Evolutionary conservation across 2,113 vertebrate genomes (phyloP).

Genomic region (Pseudorasbora parva): DNA sequence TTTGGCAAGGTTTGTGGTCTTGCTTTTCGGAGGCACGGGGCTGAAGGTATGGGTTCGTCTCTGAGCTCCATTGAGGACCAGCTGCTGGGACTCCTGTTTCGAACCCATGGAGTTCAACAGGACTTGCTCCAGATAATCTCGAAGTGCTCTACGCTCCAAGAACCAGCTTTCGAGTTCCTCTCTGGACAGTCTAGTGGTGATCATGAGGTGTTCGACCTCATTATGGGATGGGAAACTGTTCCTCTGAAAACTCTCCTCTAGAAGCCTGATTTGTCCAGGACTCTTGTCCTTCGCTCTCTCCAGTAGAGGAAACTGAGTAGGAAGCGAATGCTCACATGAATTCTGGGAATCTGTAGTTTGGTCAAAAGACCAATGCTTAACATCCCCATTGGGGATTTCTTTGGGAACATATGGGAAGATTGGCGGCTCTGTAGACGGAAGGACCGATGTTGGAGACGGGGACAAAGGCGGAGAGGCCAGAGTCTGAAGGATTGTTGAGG

Average conservation of each 20-base stretch:
- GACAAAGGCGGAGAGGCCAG: conserved; percentile 59
- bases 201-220: conserved; percentile 83
- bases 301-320: conserved; percentile 79
- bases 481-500: conserved; percentile 76
- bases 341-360: conserved; percentile 77
- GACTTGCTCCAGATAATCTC: conserved; percentile 91
- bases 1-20: conserved; percentile 84
- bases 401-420: conserved; percentile 82
- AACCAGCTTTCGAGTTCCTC: conserved; percentile 94
- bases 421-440: conserved; percentile 78
- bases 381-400: conserved; percentile 80
- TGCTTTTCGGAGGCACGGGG: conserved; percentile 66
- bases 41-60: neutral
- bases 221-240: conserved; percentile 87
- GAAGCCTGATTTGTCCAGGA: conserved; percentile 82
- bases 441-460: conserved; percentile 34
- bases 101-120: conserved; percentile 92
- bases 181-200: conserved; percentile 83
- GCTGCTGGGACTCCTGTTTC: conserved; percentile 56
- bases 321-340: conserved; percentile 75
- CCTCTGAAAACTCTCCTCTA: conserved; percentile 91
- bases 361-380: conserved; percentile 86
- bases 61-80: neutral
- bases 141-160: conserved; percentile 85
- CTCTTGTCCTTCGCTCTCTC: conserved; percentile 89